A percentile compares a stretch with the other conserved stretches of the same genome.
phyloP scores from a whole-genome alignment of 1,140 invertebrate genomes.

The Macrobrachium nipponense region DNA sequence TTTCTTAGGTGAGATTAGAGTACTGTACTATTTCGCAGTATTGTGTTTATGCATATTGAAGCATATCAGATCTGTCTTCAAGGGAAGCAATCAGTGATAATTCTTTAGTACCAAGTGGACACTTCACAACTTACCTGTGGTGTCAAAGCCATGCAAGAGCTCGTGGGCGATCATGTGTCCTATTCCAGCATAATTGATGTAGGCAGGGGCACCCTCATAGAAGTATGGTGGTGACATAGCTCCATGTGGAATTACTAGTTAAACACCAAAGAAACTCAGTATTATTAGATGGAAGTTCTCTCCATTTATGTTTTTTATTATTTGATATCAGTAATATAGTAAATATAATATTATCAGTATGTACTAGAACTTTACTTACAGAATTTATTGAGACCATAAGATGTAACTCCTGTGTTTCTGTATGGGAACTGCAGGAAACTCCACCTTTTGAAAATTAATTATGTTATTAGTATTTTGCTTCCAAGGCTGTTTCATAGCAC shows the following conservation, averaged over 20 bases:
- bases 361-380: conserved; percentile 31
- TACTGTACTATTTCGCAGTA: too few species aligned
- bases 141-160: conserved; percentile 40
- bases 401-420: neutral
- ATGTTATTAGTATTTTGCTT: too few species aligned
- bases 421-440: conserved; percentile 30
- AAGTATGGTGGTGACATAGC: conserved; percentile 34
- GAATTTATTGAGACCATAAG: conserved; percentile 36
- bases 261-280: neutral
- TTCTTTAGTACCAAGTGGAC: neutral
- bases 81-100: neutral
- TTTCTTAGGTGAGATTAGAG: too few species aligned
- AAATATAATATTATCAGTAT: neutral
- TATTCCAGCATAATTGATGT: conserved; percentile 47
- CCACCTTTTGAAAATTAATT: conserved; percentile 30
- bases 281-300: neutral
- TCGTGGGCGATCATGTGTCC: conserved; percentile 51
- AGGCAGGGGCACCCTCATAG: conserved; percentile 26
- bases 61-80: too few species aligned
- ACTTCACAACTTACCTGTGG: conserved; percentile 23
- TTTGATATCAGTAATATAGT: neutral
- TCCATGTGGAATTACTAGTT: conserved; percentile 35
- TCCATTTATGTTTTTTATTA: neutral
- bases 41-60: too few species aligned
- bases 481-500: too few species aligned